A percentile compares a stretch with the other conserved stretches of the same genome.
These are phyloP conservation scores for Caligus rogercresseyi DNA, from an alignment of 1,140 invertebrate species.

Conservation along the genomic window DNA sequence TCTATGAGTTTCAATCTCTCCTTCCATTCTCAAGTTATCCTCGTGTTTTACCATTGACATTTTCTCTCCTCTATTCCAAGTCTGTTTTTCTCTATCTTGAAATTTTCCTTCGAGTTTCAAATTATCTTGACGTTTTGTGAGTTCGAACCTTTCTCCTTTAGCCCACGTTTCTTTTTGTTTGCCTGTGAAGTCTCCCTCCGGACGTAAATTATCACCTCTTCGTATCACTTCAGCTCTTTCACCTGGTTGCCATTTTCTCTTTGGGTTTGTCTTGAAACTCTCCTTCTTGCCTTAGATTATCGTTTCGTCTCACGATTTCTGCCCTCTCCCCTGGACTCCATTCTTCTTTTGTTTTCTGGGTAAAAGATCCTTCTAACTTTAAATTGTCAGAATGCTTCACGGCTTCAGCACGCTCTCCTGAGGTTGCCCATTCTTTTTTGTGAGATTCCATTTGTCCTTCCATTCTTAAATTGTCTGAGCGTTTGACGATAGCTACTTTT, in stretches of 20 bases:
- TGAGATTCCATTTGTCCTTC: slow-evolving; percentile 37
- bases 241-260: slow-evolving; percentile 19
- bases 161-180: slow-evolving; percentile 23
- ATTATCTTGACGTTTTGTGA: slow-evolving; percentile 20
- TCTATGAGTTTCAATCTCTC: slow-evolving; percentile 33
- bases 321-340: slow-evolving; percentile 31
- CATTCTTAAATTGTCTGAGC: slow-evolving; percentile 35
- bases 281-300: slow-evolving; percentile 30
- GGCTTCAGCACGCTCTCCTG: slow-evolving; percentile 24
- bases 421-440: slow-evolving; percentile 23
- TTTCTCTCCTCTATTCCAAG: slow-evolving; percentile 27
- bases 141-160: slow-evolving; percentile 23
- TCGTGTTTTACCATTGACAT: slow-evolving; percentile 29
- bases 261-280: slow-evolving; percentile 28
- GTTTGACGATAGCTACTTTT: slow-evolving; percentile 24
- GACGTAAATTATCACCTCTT: slow-evolving; percentile 36
- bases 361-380: slow-evolving; percentile 22
- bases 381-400: slow-evolving; percentile 24
- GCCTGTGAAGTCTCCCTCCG: slow-evolving; percentile 38
- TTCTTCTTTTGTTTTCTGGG: slow-evolving; percentile 24
- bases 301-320: slow-evolving; percentile 21
- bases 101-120: slow-evolving; percentile 25
- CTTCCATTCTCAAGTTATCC: slow-evolving; percentile 41
- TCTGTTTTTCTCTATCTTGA: slow-evolving; percentile 24
- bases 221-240: slow-evolving; percentile 26